Evolutionary conservation across 2,113 vertebrate species (phyloP), one percentile per base, ranked within the genome.

Genomic region (Halichoerus grypus): DNA sequence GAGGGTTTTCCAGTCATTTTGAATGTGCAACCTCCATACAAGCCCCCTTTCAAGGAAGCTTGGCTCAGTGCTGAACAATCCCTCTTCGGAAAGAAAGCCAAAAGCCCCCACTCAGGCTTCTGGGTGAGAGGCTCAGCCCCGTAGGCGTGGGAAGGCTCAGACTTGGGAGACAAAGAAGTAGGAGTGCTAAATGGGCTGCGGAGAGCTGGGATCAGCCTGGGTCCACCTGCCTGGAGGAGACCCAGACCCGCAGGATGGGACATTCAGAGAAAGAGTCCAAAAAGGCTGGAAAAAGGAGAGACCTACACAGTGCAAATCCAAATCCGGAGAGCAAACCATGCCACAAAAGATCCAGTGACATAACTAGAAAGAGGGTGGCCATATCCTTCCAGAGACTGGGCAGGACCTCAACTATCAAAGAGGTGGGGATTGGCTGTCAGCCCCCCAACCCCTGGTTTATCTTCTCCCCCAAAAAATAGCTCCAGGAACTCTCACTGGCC

Each of bases 1-100:
- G 97, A 98, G 96, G 67, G 95, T 95, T 98, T 98, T 95, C 97
- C 97, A 97, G 96, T 69, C 94, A 92, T 97, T 97, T 42, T 97
- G 88, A 97, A 98, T 97, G 93, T 88, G 92, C 79, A 95, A 59
- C 79, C 95, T 94, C 94, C 97, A 94, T 7, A 96, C 97, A 94
- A 97, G 93, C 91, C 71, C 84, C 93, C 77, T 46, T 77, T 65
- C 24, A 93, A 85, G 83, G 96, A 67, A 94, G 76, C 97, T 91
- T 91, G 98, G 93, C 98, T 91, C 9, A 3, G 53, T 4, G 88
- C 79, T 91, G 65, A 89, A 95, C 81, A 98, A 95, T 95, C 88
- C 95, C 67, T 88, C 96, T 33, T 65, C 3, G n/a, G 92, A 96
- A 86, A 81, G 72, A 84, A 51, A 96, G 97, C 95, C 95, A 92